A percentile compares a stretch with the other conserved stretches of the same genome.
Conservation (phyloP, 2,888 invertebrate species). For the Drosophila meridionalis region DNA sequence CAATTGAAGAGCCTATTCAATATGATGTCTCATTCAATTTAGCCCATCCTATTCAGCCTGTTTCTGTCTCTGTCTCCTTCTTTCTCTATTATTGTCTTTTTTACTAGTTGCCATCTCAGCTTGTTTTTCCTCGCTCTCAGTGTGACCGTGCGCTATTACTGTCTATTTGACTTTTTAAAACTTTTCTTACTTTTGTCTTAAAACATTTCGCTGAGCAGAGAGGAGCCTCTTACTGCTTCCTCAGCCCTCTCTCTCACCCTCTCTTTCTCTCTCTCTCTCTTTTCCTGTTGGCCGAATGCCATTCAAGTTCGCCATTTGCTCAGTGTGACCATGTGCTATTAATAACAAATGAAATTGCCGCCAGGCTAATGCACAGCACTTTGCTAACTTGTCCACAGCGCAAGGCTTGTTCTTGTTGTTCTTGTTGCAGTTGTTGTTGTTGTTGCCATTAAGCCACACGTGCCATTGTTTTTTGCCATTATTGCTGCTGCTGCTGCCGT, state of each 20-base stretch:
- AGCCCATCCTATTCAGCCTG: not conserved
- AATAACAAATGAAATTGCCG: conserved; percentile 52
- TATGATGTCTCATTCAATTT: not conserved
- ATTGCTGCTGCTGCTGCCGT: conserved; percentile 14
- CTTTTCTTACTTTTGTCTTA: conserved; percentile 6
- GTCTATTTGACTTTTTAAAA: conserved; percentile 5
- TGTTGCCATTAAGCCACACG: conserved; percentile 51
- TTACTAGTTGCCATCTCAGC: not conserved
- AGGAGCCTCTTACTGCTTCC: not conserved
- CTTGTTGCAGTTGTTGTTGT: conserved; percentile 2
- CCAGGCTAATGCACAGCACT: conserved; percentile 50
- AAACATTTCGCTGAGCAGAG: not conserved
- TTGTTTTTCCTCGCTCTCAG: not conserved
- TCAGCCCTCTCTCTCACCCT: not conserved
- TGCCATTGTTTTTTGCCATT: conserved; percentile 39
- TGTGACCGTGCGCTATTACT: conserved; percentile 1
- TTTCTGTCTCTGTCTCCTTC: not conserved
- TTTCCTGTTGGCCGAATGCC: not conserved
- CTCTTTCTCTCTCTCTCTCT: not conserved
- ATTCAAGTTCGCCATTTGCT: conserved; percentile 25
- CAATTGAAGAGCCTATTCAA: not conserved
- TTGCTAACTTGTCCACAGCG: conserved; percentile 35
- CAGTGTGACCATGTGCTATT: conserved; percentile 55
- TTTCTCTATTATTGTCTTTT: not conserved
- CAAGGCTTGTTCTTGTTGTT: conserved; percentile 6